Percentiles rank a stretch among this genome's conserved stretches.
Evolutionary conservation across 2,113 vertebrate species (phyloP).

Genomic region (Podiceps cristatus): DNA sequence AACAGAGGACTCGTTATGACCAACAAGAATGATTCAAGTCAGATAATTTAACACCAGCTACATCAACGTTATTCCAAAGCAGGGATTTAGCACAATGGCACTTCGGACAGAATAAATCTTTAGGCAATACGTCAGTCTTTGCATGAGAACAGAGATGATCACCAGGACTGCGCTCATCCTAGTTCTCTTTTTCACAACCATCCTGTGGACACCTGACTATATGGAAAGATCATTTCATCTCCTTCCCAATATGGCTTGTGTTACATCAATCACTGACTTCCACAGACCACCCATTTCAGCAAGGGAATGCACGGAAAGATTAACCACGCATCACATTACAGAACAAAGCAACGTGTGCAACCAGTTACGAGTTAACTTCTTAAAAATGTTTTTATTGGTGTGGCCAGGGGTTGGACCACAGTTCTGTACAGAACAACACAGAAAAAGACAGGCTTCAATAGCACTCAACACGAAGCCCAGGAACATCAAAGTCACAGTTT

Average conservation of each 20-base stretch:
- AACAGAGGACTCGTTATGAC: not conserved
- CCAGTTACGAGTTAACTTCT: not conserved
- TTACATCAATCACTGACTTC: not conserved
- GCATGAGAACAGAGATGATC: not conserved
- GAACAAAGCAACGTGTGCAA: not conserved
- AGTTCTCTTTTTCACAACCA: not conserved
- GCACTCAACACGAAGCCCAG: not conserved
- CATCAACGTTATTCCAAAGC: not conserved
- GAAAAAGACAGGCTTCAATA: not conserved
- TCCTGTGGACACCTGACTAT: not conserved
- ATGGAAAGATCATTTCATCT: not conserved
- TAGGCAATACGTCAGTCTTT: not conserved
- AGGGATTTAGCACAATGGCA: not conserved
- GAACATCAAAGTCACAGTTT: constrained; percentile 1
- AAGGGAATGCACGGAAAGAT: not conserved
- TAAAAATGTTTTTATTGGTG: not conserved
- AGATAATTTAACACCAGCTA: accelerated
- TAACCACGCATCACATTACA: not conserved
- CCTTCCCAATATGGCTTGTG: not conserved
- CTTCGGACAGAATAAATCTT: not conserved
- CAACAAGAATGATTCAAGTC: not conserved
- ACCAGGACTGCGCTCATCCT: not conserved
- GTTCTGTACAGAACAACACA: not conserved
- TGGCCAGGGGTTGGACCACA: not conserved
- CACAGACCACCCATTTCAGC: not conserved